phyloP scores from a whole-genome alignment of 2,797 vertebrate species.

The Adrianichthys oophorus region DNA sequence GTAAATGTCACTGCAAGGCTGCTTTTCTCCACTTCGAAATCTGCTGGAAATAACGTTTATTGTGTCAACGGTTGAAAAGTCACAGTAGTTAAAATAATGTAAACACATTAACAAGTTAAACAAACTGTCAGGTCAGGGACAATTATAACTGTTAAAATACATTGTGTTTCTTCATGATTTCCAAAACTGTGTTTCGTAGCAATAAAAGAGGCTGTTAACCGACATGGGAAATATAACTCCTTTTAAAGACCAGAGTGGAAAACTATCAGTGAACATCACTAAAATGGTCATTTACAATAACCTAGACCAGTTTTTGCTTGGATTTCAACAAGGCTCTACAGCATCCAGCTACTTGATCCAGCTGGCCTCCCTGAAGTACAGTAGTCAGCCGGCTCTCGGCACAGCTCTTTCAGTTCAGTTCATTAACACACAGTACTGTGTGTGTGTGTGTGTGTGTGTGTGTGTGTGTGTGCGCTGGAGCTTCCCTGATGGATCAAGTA shows the following conservation, averaged over 20 bases:
- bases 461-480: conserved; percentile 28
- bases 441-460: conserved; percentile 29
- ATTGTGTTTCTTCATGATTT: background rate
- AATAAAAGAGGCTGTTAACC: background rate
- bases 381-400: conserved; percentile 37
- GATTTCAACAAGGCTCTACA: conserved; percentile 48
- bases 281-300: conserved; percentile 2
- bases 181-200: background rate
- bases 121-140: background rate
- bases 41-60: too few species aligned
- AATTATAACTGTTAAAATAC: too few species aligned
- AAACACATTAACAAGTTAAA: too few species aligned
- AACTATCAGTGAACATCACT: conserved; percentile 23
- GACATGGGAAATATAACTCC: background rate
- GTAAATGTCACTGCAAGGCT: too few species aligned
- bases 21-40: too few species aligned
- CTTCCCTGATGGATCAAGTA: background rate
- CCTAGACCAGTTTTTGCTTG: conserved; percentile 20
- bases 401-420: conserved; percentile 31
- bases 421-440: conserved; percentile 43
- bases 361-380: conserved; percentile 40
- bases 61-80: too few species aligned
- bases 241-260: background rate
- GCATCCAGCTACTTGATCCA: conserved; percentile 53
- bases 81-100: too few species aligned